Evolutionary conservation across 2,888 invertebrate species (phyloP), one percentile per base, ranked within the genome.

Genomic region (Habroteleia sp.): DNA sequence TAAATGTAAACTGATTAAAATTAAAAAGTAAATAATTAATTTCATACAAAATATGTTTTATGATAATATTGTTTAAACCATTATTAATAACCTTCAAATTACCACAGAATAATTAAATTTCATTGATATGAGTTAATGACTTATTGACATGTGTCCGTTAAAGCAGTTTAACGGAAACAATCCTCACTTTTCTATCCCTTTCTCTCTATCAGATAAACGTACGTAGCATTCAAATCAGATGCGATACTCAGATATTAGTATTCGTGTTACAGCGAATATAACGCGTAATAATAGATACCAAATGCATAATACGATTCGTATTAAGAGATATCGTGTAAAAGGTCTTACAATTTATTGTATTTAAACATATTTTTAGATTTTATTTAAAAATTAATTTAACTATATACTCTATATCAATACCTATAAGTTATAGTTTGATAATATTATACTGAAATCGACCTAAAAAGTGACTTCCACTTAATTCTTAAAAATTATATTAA

Each of bases 91-190:
- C 27, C 6, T 39, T 42, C 14, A 29, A 54, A 44, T 54, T 54
- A 37, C 37, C 11, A 23, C 10, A 3, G 10, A 37, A 35, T 63
- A 29, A 44, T 44, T 52, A 14, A 52, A 5, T 50, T 31, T 33
- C 29, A 10, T 37, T 35, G 31, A 20, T 27, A 29, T 1, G 37
- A 44, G 35, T 33, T 54, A 35, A 66, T 33, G 29, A 44, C 17
- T 44, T 54, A 54, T 66, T 66, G 65, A 46, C 65, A 54, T 23
- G 10, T 20, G 65, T 54, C 54, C 17, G 29, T 54, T 37, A 14
- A 37, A 27, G 25, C 10, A 44, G 27, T 54, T 29, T 35, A 54
- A 37, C 54, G 65, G 66, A 66, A 66, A 66, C 46, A 44, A 66
- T 44, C 14, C 29, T 20, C 20, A 16, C 35, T 65, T 65, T 52